Evolutionary conservation across 1,140 invertebrate species (phyloP).

Genomic region (Thaumatotibia leucotreta): DNA sequence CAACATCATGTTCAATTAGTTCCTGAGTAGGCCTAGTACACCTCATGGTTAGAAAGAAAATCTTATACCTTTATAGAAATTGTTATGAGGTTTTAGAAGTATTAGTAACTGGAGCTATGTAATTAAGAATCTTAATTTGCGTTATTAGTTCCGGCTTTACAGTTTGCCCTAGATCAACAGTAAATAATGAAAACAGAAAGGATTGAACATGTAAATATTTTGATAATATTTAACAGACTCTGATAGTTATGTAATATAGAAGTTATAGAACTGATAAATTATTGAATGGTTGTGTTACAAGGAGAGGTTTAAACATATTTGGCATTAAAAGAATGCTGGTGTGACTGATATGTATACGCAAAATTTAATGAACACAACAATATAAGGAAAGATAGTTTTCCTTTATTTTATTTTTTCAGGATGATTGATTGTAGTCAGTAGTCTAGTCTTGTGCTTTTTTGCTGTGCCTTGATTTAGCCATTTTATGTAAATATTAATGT

Average conservation of each 20-base stretch:
- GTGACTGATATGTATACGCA: neutral
- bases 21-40: neutral
- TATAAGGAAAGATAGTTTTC: neutral
- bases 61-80: neutral
- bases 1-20: neutral
- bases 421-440: slow-evolving; percentile 3
- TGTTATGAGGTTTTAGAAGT: neutral
- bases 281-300: neutral
- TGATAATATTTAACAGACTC: neutral
- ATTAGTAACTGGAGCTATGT: neutral
- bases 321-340: neutral
- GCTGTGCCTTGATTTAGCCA: neutral
- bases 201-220: neutral
- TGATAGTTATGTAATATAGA: neutral
- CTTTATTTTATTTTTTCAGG: neutral
- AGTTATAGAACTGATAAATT: neutral
- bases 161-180: neutral
- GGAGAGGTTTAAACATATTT: neutral
- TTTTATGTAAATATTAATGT: neutral
- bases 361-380: neutral
- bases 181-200: neutral
- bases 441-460: slow-evolving; percentile 8
- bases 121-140: neutral
- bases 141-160: neutral
- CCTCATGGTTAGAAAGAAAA: neutral